phyloP scores from a whole-genome alignment of 2,888 invertebrate genomes.

The Caenorhabditis sp. region DNA sequence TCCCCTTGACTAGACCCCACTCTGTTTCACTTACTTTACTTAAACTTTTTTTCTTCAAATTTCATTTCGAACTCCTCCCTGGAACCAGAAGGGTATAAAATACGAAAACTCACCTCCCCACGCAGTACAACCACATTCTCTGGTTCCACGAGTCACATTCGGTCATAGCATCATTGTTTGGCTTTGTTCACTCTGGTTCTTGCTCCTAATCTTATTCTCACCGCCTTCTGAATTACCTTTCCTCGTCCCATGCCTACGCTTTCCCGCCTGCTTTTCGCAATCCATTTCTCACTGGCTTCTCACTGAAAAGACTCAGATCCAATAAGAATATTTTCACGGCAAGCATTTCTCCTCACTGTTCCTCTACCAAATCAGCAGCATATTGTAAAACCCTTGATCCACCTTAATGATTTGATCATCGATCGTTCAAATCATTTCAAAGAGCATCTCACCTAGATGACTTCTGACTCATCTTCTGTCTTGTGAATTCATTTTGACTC shows the following conservation, averaged over 20 bases:
- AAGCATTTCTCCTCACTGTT: neutral
- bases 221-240: constrained; percentile 40
- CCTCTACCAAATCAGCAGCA: neutral
- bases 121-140: neutral
- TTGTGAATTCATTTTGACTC: neutral
- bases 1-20: neutral
- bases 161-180: constrained; percentile 33
- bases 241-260: constrained; percentile 3
- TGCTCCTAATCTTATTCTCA: constrained; percentile 51
- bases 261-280: neutral
- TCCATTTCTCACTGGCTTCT: constrained; percentile 26
- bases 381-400: neutral
- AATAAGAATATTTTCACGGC: constrained; percentile 14
- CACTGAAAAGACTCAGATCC: constrained; percentile 38
- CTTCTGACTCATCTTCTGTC: constrained; percentile 10
- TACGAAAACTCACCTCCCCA: neutral
- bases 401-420: neutral
- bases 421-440: neutral
- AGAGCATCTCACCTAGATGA: no score
- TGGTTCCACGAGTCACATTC: constrained; percentile 2
- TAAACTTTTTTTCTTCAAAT: neutral
- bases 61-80: neutral
- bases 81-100: neutral
- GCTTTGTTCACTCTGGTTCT: constrained; percentile 8
- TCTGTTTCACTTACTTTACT: neutral